Base-by-base conservation (phyloP, 2,888 invertebrate genomes). In the Rotaria socialis region DNA sequence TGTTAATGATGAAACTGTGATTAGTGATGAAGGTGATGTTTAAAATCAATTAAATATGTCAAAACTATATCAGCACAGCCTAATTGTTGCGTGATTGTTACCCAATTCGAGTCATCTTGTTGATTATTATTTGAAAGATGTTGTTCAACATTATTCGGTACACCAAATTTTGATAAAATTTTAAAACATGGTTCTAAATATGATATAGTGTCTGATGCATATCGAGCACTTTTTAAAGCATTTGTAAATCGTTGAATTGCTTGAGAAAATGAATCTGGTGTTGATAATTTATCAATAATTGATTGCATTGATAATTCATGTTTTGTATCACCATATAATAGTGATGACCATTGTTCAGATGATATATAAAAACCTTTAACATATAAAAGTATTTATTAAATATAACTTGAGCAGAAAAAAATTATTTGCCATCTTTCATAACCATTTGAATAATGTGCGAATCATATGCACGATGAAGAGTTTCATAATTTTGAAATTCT, bases 361-460 rank as follows among this genome's bases (percentile, higher is more conserved):
- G 97, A 96, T 88, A 99, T 98, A 87, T 97, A 93, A 47, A 99
- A 27, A 67, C 67, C 67, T 67, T 8, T n/a, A 5, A 35, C 14
- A 50, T 8, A 50, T 35, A 35, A 35, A 35, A 35, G 35, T 35
- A 35, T 35, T 35, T 35, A 35, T 35, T 35, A 35, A 35, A 35
- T 35, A 35, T 35, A 35, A 35, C 35, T 35, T 35, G 35, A 35
- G 35, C 35, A 35, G 2, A 35, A 35, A 35, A 35, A 50, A 50
- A 50, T 4, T 60, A n/a, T n/a, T 67, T 92, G 0, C 98, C 98
- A 1, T 97, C 96, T 91, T 99, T 98, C 0, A 96, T 95, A 0
- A 98, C 98, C 88, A 99, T 98, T 92, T 97, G 96, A 8, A 99
- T 97, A 89, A 99, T 97, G 91, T 99, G 98, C 19, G 97, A 95